Evolutionary conservation across 2,888 invertebrate genomes (phyloP).

Genomic region (Eucera pruinosa): DNA sequence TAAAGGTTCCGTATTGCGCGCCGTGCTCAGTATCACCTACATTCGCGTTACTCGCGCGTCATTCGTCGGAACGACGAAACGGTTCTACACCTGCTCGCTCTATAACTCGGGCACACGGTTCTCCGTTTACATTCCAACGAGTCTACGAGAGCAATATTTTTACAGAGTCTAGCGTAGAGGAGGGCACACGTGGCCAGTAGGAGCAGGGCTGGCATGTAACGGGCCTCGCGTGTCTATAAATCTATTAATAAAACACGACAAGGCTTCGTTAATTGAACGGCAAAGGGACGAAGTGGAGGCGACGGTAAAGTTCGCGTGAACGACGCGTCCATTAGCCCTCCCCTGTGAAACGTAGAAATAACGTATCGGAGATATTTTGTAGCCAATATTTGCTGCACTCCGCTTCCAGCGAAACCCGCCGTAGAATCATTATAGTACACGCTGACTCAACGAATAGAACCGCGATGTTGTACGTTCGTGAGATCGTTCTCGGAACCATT

Average conservation of each 20-base stretch:
- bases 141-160: slow-evolving; percentile 60
- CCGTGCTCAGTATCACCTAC: too few species aligned
- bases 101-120: slow-evolving; percentile 59
- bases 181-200: slow-evolving; percentile 15
- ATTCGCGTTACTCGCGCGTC: slow-evolving; percentile 49
- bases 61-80: slow-evolving; percentile 65
- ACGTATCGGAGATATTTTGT: background rate
- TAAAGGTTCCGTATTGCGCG: too few species aligned
- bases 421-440: too few species aligned
- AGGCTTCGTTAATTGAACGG: slow-evolving; percentile 42
- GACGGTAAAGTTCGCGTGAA: slow-evolving; percentile 23
- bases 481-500: too few species aligned
- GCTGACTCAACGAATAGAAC: too few species aligned
- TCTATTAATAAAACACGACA: slow-evolving; percentile 52
- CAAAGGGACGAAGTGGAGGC: slow-evolving; percentile 8
- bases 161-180: too few species aligned
- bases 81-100: slow-evolving; percentile 62
- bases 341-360: slow-evolving; percentile 9
- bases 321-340: slow-evolving; percentile 42
- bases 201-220: slow-evolving; percentile 5
- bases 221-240: slow-evolving; percentile 24
- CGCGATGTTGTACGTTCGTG: too few species aligned
- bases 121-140: slow-evolving; percentile 52
- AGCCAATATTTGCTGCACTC: too few species aligned
- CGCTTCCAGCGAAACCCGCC: too few species aligned